Evolutionary conservation across 2,113 vertebrate genomes (phyloP), one percentile per base, ranked within the genome.

Genomic region (Indri indri): DNA sequence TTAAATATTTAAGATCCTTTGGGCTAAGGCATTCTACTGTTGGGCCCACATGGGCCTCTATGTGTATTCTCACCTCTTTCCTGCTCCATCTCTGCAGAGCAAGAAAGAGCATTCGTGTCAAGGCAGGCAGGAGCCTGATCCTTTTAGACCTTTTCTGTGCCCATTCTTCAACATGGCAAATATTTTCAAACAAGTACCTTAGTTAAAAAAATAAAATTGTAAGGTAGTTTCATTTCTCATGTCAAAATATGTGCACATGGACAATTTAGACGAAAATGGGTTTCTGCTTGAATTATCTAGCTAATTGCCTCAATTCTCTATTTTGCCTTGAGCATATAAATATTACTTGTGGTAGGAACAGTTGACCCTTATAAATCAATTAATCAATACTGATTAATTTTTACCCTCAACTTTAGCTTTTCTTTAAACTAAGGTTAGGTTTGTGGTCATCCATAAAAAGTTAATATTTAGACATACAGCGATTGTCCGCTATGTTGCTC

Each of bases 381-480:
- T 90, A 96, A 73, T 94, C 66, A 63, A 89, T 86, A 84, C 3
- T 89, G 73, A 94, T 74, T 63, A 96, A 92, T 91, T 97, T 73
- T 86, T 79, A 20, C 25, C 23, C 12, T 94, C n/a, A 91, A 76
- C 16, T 27, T 50, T 54, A 91, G 37, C 2, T 91, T 89, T 89
- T 10, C n/a, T 89, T 93, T 79, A 71, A 83, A 93, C 11, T 61
- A 71, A 87, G 27, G 20, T 59, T 89, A 70, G 32, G 57, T 54
- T 59, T 76, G 80, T 40, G 18, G 50, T 90, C 52, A 74, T 80
- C n/a, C 18, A 40, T 47, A 89, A 59, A 88, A 93, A 93, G n/a
- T 42, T 37, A 89, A 87, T 17, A 76, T 12, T 54, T 22, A 59
- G 18, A 82, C 11, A 47, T 12, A 18, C 8, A 84, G 45, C 25